A percentile compares a stretch with the other conserved stretches of the same genome.
Conservation (phyloP, 2,888 invertebrate species). For the Drosophila mimetica region DNA sequence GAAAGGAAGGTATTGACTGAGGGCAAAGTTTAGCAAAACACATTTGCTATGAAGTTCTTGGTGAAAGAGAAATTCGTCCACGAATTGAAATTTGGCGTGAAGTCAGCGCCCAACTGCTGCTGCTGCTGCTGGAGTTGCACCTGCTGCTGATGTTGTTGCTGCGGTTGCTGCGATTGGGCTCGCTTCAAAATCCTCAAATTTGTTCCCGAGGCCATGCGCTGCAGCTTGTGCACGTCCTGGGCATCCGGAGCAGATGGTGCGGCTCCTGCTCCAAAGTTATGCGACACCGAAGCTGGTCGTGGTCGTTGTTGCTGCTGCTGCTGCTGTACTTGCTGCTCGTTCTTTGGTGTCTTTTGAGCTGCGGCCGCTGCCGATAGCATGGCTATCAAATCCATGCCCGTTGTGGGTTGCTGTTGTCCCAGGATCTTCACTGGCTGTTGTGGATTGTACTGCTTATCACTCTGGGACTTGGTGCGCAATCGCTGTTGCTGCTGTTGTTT, state of each 20-base stretch:
- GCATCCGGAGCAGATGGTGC: constrained; percentile 24
- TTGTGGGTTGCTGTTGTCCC: constrained; percentile 40
- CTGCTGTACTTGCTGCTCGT: constrained; percentile 43
- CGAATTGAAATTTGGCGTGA: constrained; percentile 83
- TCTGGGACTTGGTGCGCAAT: constrained; percentile 76
- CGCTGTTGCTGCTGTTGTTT: constrained; percentile 68
- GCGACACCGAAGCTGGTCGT: constrained; percentile 70
- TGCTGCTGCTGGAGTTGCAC: constrained; percentile 42
- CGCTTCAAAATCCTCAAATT: constrained; percentile 77
- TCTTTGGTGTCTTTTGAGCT: constrained; percentile 53
- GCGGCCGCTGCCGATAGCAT: constrained; percentile 73
- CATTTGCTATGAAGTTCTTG: constrained; percentile 84
- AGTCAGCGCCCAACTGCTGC: constrained; percentile 53
- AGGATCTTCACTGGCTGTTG: constrained; percentile 59
- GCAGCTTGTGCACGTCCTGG: constrained; percentile 42
- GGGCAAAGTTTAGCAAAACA: constrained; percentile 80
- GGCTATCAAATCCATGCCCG: constrained; percentile 70
- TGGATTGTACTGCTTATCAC: constrained; percentile 70
- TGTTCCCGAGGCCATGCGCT: constrained; percentile 80
- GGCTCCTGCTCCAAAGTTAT: constrained; percentile 44
- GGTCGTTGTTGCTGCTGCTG: constrained; percentile 52
- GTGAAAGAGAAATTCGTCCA: constrained; percentile 84
- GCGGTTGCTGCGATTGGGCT: constrained; percentile 71
- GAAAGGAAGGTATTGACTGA: constrained; percentile 6
- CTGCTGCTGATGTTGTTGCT: constrained; percentile 13